Percentiles rank a stretch among this genome's conserved stretches.
Evolutionary conservation across 2,888 invertebrate species (phyloP).

Genomic region (Agrotis puta): DNA sequence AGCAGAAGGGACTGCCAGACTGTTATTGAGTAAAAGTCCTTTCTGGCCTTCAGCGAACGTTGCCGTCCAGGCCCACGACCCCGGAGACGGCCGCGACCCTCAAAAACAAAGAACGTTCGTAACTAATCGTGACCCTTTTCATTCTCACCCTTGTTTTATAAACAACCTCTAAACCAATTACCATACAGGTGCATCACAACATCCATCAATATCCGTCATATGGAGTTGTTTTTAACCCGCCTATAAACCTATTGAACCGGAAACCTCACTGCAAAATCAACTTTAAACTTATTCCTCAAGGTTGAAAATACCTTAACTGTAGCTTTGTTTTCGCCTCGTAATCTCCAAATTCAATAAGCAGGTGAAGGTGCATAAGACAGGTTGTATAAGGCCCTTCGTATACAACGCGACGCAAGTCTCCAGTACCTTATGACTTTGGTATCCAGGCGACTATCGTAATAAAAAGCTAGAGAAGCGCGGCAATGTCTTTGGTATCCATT

Average conservation of each 20-base stretch:
- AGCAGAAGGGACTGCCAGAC: no score
- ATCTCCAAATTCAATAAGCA: constrained; percentile 44
- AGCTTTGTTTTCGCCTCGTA: constrained; percentile 28
- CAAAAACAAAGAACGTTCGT: background rate
- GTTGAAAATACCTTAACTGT: background rate
- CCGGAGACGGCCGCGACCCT: no score
- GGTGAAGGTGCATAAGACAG: constrained; percentile 56
- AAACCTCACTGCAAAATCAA: background rate
- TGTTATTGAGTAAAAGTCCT: no score
- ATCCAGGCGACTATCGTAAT: no score
- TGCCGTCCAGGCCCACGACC: no score
- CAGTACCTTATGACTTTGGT: no score
- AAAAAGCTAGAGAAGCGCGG: no score
- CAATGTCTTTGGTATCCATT: no score
- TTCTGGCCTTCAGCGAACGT: no score
- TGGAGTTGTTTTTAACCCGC: constrained; percentile 19
- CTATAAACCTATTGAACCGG: background rate
- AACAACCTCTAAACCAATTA: constrained; percentile 33
- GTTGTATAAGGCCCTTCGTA: background rate
- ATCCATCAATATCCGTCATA: constrained; percentile 19
- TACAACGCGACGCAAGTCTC: no score
- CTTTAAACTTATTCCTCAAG: background rate
- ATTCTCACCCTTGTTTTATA: constrained; percentile 2
- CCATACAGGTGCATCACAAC: constrained; percentile 34
- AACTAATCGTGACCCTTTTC: background rate